A percentile compares a stretch with the other conserved stretches of the same genome.
Conservation (phyloP, 2,113 vertebrate genomes). For the Mustelus asterias region DNA sequence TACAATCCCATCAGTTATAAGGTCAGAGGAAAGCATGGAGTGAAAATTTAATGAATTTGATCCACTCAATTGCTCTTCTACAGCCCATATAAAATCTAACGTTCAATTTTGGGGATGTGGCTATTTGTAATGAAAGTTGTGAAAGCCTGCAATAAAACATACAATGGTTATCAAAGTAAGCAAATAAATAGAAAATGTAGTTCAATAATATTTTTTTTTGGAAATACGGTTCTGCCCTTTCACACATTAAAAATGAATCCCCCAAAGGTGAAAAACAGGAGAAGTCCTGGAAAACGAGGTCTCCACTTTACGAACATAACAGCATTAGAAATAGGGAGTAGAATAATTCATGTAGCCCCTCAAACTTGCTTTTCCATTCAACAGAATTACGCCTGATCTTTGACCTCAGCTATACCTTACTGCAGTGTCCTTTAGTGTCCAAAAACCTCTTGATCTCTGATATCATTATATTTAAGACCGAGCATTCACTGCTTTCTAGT, state of each 20-base stretch:
- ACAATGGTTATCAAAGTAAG: not conserved
- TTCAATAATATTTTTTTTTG: not conserved
- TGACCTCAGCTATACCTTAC: too few relatives aligned
- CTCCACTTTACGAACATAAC: too few relatives aligned
- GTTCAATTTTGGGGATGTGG: not conserved
- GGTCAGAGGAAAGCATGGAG: not conserved
- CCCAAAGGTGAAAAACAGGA: not conserved
- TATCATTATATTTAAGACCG: too few relatives aligned
- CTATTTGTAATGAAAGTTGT: not conserved
- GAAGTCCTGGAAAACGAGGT: not conserved
- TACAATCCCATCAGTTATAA: not conserved
- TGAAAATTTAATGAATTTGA: not conserved
- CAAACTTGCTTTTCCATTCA: too few relatives aligned
- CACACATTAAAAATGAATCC: not conserved
- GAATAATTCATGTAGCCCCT: too few relatives aligned
- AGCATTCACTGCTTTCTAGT: too few relatives aligned
- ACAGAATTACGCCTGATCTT: too few relatives aligned
- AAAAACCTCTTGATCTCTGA: too few relatives aligned
- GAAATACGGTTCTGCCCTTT: not conserved
- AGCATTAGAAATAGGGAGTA: too few relatives aligned
- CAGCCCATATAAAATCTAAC: not conserved
- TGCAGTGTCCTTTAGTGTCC: too few relatives aligned
- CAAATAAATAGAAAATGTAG: not conserved
- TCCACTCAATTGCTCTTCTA: not conserved
- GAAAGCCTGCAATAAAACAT: not conserved